These are phyloP conservation scores for Eupelmus urozonus DNA, from an alignment of 2,888 invertebrate genomes.

Conservation along the genomic window DNA sequence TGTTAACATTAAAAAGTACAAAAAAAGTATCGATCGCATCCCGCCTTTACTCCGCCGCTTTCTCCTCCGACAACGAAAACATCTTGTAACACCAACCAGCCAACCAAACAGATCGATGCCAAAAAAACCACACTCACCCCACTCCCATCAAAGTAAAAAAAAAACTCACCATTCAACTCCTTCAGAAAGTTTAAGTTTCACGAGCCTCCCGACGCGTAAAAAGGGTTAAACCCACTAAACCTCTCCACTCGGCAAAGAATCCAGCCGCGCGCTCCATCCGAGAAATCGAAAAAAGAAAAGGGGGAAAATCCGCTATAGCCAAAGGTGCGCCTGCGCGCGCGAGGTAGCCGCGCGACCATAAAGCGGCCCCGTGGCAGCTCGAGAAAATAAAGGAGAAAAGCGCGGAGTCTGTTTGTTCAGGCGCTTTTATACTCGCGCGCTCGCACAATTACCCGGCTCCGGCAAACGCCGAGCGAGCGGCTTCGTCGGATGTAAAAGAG, in stretches of 20 bases:
- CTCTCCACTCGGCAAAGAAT: too few species aligned
- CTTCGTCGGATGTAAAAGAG: conserved; percentile 41
- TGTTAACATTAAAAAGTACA: too few species aligned
- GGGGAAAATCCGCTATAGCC: background rate
- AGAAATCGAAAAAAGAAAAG: conserved; percentile 10
- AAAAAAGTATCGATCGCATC: too few species aligned
- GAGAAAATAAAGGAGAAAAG: conserved; percentile 5
- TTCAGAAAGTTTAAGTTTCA: background rate
- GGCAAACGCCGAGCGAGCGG: background rate
- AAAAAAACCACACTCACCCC: background rate
- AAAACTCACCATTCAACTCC: background rate
- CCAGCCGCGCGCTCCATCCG: background rate
- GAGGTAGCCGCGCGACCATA: conserved; percentile 15
- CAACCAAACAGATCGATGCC: too few species aligned
- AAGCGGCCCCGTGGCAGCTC: background rate
- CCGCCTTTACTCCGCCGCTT: too few species aligned
- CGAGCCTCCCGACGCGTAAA: conserved; percentile 19
- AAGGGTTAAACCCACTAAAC: conserved; percentile 17
- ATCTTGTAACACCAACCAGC: too few species aligned
- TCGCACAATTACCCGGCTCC: conserved; percentile 58
- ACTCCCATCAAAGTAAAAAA: background rate
- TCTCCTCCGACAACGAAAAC: too few species aligned
- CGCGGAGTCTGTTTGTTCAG: conserved; percentile 62
- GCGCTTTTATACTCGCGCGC: conserved; percentile 53
- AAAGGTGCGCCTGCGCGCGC: too few species aligned